A percentile compares a stretch with the other conserved stretches of the same genome.
Evolutionary conservation across 2,113 vertebrate genomes (phyloP).

Genomic region (Brachyhypopomus gauderio): DNA sequence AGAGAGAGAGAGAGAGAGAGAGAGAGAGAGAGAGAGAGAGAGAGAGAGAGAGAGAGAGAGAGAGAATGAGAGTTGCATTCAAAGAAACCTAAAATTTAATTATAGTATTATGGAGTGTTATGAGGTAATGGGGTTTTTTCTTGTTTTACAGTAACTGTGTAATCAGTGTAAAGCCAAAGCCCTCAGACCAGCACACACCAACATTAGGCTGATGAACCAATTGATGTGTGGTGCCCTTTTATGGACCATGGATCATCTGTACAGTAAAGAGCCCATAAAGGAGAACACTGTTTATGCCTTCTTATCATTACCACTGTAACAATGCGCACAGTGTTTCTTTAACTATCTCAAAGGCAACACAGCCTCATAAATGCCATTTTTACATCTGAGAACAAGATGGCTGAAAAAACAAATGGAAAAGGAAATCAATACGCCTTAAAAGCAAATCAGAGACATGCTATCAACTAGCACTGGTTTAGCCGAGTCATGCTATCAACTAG

Average conservation of each 20-base stretch:
- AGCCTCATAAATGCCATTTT: neutral
- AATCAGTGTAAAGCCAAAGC: too few species aligned
- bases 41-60: too few species aligned
- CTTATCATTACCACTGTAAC: neutral
- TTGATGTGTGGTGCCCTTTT: too few species aligned
- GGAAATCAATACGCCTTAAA: neutral
- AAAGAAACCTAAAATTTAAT: too few species aligned
- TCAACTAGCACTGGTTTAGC: neutral
- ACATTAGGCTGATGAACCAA: too few species aligned
- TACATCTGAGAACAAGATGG: neutral
- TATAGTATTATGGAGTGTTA: too few species aligned
- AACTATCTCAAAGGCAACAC: neutral
- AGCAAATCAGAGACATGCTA: neutral
- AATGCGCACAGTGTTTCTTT: neutral
- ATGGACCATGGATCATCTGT: neutral
- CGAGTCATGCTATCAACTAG: neutral
- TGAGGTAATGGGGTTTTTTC: too few species aligned
- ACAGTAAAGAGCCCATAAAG: neutral
- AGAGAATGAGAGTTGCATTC: too few species aligned
- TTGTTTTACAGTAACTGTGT: too few species aligned
- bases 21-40: slow-evolving; percentile 4
- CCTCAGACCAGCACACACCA: too few species aligned
- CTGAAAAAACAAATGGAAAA: neutral
- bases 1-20: slow-evolving; percentile 10
- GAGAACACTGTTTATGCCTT: neutral